Conservation (phyloP, 1,140 invertebrate genomes). For the Ips typographus region DNA sequence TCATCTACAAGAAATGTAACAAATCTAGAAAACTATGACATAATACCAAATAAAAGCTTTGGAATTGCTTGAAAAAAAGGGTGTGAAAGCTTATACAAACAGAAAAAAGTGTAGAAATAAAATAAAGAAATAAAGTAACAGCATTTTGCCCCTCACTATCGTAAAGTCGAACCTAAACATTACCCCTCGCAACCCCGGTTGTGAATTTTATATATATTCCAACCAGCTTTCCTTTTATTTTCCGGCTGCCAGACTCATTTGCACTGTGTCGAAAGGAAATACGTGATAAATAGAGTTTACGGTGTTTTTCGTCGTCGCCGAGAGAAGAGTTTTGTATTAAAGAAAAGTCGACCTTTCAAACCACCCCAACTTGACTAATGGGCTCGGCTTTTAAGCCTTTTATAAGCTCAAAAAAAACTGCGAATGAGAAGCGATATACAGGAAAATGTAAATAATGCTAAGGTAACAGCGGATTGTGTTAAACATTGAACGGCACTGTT, state of each 20-base stretch:
- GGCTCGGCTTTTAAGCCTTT: neutral
- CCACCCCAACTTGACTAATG: neutral
- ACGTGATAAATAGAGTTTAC: constrained; percentile 4
- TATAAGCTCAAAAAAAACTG: neutral
- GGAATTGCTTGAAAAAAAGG: too few species aligned
- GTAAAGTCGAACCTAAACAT: too few species aligned
- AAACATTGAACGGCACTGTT: neutral
- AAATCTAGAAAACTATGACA: too few species aligned
- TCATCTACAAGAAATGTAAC: too few species aligned
- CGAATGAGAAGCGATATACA: neutral
- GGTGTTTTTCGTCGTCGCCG: neutral
- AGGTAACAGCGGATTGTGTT: neutral
- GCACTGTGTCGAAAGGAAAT: constrained; percentile 1
- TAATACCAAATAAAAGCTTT: too few species aligned
- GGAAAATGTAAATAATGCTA: neutral
- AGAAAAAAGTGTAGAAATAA: too few species aligned
- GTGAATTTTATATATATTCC: constrained; percentile 3
- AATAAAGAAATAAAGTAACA: too few species aligned
- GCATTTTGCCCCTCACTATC: too few species aligned
- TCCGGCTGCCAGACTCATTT: neutral
- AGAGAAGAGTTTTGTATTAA: constrained; percentile 3
- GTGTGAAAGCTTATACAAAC: too few species aligned
- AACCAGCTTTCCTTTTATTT: neutral
- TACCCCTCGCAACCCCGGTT: neutral
- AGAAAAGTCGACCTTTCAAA: constrained; percentile 2